Conservation (phyloP, 2,797 vertebrate genomes). For the Rhinella marina region DNA sequence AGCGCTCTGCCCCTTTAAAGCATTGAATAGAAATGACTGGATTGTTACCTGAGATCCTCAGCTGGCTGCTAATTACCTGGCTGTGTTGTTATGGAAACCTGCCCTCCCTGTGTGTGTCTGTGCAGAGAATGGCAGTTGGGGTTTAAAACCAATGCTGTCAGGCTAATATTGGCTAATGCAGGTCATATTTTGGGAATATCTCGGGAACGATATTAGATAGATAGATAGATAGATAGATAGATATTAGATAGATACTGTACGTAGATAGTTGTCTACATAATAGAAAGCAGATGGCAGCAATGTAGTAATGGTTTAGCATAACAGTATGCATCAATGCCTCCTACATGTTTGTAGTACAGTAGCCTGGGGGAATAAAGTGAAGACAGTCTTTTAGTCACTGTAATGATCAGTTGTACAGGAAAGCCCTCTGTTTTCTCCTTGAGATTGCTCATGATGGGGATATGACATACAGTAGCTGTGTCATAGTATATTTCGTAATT, state of each 20-base stretch:
- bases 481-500: slow-evolving; percentile 17
- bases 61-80: no score
- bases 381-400: slow-evolving; percentile 7
- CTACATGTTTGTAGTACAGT: slow-evolving; percentile 20
- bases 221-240: background rate
- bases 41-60: no score
- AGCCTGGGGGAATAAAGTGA: slow-evolving; percentile 31
- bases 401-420: slow-evolving; percentile 39
- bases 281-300: slow-evolving; percentile 2
- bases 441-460: slow-evolving; percentile 42
- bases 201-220: no score
- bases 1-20: no score
- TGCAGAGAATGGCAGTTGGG: no score
- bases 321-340: slow-evolving; percentile 7
- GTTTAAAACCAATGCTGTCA: no score
- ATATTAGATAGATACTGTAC: background rate
- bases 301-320: background rate
- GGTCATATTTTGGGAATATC: no score
- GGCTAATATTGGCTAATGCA: no score
- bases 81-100: no score
- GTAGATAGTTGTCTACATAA: background rate
- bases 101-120: no score
- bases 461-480: slow-evolving; percentile 9
- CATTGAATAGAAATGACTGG: no score
- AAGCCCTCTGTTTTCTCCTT: slow-evolving; percentile 6